phyloP scores from a whole-genome alignment of 1,140 invertebrate species.

The Drosophila neocordata region DNA sequence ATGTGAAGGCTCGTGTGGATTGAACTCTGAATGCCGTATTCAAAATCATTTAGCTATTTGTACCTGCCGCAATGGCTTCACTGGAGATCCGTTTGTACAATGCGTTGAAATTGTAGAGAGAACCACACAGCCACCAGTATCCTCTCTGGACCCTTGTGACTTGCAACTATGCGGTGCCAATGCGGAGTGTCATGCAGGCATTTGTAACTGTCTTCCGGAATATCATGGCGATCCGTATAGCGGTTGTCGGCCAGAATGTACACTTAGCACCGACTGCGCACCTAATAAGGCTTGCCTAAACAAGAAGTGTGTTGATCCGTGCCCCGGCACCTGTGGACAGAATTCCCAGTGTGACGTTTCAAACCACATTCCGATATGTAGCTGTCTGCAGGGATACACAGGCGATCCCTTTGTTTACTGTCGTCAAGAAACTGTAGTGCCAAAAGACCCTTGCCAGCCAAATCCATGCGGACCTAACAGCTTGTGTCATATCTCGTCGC shows the following conservation, averaged over 20 bases:
- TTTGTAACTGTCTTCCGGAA: conserved; percentile 86
- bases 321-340: conserved; percentile 89
- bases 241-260: conserved; percentile 92
- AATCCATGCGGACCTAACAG: conserved; percentile 92
- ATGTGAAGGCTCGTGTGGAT: conserved; percentile 90
- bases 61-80: conserved; percentile 86
- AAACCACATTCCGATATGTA: conserved; percentile 91
- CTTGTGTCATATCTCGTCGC: conserved; percentile 88
- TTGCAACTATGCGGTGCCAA: conserved; percentile 92
- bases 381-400: conserved; percentile 87
- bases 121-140: conserved; percentile 84
- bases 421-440: conserved; percentile 60
- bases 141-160: conserved; percentile 86
- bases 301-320: conserved; percentile 90
- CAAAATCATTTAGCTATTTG: conserved; percentile 90
- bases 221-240: conserved; percentile 87
- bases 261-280: conserved; percentile 92
- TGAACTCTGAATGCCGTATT: conserved; percentile 89
- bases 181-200: conserved; percentile 87
- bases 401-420: conserved; percentile 90
- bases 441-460: conserved; percentile 86
- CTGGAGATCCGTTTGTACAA: conserved; percentile 90
- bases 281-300: conserved; percentile 89
- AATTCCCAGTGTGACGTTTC: conserved; percentile 90
- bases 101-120: conserved; percentile 85